Conservation (phyloP, 2,797 vertebrate genomes). For the Darevskia mixta region DNA sequence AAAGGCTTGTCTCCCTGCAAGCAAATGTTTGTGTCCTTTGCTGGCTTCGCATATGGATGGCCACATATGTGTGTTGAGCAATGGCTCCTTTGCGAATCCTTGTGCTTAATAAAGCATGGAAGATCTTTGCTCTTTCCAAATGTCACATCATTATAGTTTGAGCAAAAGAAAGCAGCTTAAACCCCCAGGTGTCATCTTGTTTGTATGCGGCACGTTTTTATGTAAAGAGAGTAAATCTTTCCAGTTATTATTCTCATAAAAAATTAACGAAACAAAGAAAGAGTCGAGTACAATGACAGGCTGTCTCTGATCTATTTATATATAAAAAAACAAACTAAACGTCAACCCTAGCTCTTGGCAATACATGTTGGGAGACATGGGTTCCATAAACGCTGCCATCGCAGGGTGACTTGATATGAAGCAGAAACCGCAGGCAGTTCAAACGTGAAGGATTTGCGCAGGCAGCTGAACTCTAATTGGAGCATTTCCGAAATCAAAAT, state of each 20-base stretch:
- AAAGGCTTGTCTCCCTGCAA: background rate
- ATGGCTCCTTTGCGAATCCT: background rate
- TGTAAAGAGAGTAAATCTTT: background rate
- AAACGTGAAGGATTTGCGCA: background rate
- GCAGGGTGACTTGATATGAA: background rate
- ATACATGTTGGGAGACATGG: background rate
- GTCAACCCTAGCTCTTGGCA: background rate
- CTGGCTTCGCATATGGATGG: background rate
- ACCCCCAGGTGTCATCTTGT: background rate
- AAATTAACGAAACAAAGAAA: constrained; percentile 4
- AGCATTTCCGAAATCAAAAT: background rate
- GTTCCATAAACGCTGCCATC: background rate
- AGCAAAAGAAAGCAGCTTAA: constrained; percentile 2
- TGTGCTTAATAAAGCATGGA: constrained; percentile 21
- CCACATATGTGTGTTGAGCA: background rate
- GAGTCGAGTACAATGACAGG: background rate
- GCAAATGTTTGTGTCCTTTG: background rate
- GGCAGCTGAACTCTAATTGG: background rate
- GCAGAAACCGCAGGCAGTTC: background rate
- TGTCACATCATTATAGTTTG: background rate
- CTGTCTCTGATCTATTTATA: background rate
- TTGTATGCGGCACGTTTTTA: background rate
- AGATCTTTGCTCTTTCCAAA: constrained; percentile 26
- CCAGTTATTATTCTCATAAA: background rate
- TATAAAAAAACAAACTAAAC: too few species aligned